These are phyloP conservation scores for Baryphthengus martii DNA, from an alignment of 2,113 vertebrate species.

Conservation along the genomic window DNA sequence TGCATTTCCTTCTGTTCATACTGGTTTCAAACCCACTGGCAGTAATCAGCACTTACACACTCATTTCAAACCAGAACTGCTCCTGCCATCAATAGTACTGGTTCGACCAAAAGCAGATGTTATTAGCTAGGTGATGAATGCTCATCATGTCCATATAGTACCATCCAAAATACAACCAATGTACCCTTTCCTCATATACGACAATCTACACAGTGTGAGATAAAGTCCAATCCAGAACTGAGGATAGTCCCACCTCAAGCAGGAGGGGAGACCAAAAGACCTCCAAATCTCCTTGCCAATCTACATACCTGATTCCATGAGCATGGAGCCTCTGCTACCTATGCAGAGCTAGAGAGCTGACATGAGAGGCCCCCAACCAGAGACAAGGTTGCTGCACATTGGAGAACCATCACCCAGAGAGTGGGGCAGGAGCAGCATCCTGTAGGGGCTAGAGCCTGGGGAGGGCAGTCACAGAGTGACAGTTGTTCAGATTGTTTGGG, in stretches of 20 bases:
- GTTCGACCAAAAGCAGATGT: not conserved
- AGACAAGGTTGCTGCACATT: not conserved
- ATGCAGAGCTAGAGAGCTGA: not conserved
- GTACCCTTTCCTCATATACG: not conserved
- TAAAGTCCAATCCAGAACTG: not conserved
- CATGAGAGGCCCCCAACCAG: not conserved
- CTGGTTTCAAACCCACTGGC: not conserved
- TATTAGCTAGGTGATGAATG: not conserved
- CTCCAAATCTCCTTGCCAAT: not conserved
- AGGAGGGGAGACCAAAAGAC: not conserved
- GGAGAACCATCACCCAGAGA: not conserved
- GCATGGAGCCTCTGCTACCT: not conserved
- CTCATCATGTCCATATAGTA: not conserved
- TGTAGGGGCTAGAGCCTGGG: not conserved
- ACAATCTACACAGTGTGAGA: not conserved
- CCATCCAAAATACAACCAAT: not conserved
- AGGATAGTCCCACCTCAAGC: fast-evolving
- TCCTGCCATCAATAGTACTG: not conserved
- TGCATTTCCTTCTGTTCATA: not conserved
- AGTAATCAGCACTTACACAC: not conserved
- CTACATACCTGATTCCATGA: not conserved
- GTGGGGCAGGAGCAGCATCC: not conserved
- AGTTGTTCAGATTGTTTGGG: not conserved
- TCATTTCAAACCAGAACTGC: not conserved
- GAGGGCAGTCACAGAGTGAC: not conserved